Evolutionary conservation across 1,140 invertebrate genomes (phyloP), one percentile per base, ranked within the genome.

Genomic region (Zophobas morio): DNA sequence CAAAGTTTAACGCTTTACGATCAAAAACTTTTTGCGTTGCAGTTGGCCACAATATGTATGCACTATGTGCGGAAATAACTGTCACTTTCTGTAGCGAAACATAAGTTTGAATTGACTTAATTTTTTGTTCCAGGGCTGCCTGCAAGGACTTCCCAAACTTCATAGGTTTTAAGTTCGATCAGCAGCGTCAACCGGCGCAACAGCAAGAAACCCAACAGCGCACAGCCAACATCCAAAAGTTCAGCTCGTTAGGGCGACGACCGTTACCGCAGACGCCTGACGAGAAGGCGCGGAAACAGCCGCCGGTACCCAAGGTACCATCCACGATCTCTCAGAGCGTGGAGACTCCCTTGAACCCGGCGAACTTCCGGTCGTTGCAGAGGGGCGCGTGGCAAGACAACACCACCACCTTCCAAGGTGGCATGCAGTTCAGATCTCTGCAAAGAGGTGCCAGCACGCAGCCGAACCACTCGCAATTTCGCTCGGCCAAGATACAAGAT

Each of bases 71-170:
- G 20, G 20, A 20, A 20, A 20, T 20, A 20, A 20, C 20, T 20
- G 20, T 20, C 20, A 20, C 20, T 20, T 20, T 20, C 20, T 20
- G 20, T 20, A 20, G 20, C 20, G 20, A 20, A 20, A 20, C 20
- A 20, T 20, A 20, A 20, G 20, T 20, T 20, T 20, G 20, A 20
- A 20, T 20, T 20, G 20, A 20, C 20, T 36, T 8, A 4, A 39
- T 40, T 32, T 37, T 47, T 40, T 37, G 39, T 32, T 54, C 0
- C 32, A 84, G 85, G 85, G 76, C 85, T 86, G 81, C 86, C 85
- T 86, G 85, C 85, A 86, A 86, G 81, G 85, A 86, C 76, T 86
- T 86, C 85, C 85, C 85, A 85, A 86, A 85, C 80, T 86, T 86
- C 79, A 86, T 85, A 85, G 82, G 84, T 82, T 85, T 86, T 83